These are phyloP conservation scores for Oscheius sp. DNA, from an alignment of 2,888 invertebrate species.

Conservation along the genomic window DNA sequence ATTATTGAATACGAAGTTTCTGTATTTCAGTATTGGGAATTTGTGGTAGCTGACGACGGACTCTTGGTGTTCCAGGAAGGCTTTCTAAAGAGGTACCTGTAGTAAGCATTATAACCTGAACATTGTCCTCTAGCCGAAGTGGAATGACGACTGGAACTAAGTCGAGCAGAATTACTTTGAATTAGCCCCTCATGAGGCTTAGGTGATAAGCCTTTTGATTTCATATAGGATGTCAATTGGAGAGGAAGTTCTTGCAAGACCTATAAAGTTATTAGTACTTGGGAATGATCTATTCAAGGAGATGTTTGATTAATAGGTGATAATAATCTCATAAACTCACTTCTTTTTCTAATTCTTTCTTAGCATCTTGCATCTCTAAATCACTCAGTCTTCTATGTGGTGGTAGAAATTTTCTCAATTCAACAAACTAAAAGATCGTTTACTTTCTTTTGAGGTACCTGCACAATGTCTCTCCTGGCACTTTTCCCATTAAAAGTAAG, in stretches of 20 bases:
- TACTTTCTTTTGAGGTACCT: conserved; percentile 62
- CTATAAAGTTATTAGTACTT: not conserved
- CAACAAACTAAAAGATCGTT: conserved; percentile 64
- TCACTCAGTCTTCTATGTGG: conserved; percentile 52
- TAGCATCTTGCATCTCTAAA: conserved; percentile 49
- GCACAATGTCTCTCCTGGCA: conserved; percentile 77
- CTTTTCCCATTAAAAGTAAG: conserved; percentile 72
- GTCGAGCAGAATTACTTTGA: not conserved
- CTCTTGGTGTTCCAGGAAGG: conserved; percentile 24
- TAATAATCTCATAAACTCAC: conserved; percentile 63
- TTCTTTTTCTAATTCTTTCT: conserved; percentile 74
- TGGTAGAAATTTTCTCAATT: conserved; percentile 69
- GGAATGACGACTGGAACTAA: conserved; percentile 1
- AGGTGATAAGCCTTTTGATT: conserved; percentile 39
- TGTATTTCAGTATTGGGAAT: conserved; percentile 19
- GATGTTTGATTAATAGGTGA: not conserved
- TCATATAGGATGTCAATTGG: conserved; percentile 55
- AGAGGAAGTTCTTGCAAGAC: conserved; percentile 59
- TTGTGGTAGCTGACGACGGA: conserved; percentile 17
- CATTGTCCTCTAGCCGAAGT: not conserved
- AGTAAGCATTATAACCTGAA: not conserved
- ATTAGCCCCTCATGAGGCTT: not conserved
- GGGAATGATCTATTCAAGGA: not conserved
- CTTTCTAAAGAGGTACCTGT: not conserved
- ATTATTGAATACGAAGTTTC: conserved; percentile 19